Base-by-base conservation (phyloP, 2,113 vertebrate species). In the Platysteira castanea region DNA sequence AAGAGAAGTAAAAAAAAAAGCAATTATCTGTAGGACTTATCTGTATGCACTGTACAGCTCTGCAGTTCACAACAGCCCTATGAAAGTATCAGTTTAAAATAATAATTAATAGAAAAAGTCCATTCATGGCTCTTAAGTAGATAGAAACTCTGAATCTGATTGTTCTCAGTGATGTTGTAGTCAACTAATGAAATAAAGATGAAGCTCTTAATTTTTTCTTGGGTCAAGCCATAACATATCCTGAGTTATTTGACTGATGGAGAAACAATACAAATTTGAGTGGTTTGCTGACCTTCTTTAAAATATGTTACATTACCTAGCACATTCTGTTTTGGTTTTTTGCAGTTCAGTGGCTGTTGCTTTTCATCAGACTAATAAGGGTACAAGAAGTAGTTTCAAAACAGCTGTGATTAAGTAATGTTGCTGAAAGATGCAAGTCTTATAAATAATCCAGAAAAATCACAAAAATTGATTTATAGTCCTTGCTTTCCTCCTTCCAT, bases 341-440 rank as follows among this genome's bases (percentile, higher is more conserved):
- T 79, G 78, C 86, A 95, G 21, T 84, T 90, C 76, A 86, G 30
- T 82, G 68, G 47, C 71, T 89, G 52, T 59, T 89, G 46, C 5
- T 92, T 96, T 96, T 73, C 68, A 94, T 90, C 76, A 93, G 41
- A 73, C 47, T 80, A 86, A n/a, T 89, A 97, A 91, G 22, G 75
- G 61, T 64, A 57, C 14, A 90, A 85, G 71, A 86, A 94, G 91
- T 67, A 69, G 47, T 46, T 78, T 90, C 52, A 65, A 90, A 96
- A 80, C 39, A 83, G 17, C 71, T 19, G n/a, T 22, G 12, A 92
- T 91, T 44, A 94, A 56, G 28, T 74, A 90, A 95, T 79, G 26
- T 53, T 67, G 4, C 41, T 53, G 53, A 97, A 96, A 95, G 64
- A 73, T 28, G 9, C 5, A 92, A 88, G 31, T 81, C 94, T 95